Conservation (phyloP, 2,113 vertebrate species). For the Saccopteryx leptura region DNA sequence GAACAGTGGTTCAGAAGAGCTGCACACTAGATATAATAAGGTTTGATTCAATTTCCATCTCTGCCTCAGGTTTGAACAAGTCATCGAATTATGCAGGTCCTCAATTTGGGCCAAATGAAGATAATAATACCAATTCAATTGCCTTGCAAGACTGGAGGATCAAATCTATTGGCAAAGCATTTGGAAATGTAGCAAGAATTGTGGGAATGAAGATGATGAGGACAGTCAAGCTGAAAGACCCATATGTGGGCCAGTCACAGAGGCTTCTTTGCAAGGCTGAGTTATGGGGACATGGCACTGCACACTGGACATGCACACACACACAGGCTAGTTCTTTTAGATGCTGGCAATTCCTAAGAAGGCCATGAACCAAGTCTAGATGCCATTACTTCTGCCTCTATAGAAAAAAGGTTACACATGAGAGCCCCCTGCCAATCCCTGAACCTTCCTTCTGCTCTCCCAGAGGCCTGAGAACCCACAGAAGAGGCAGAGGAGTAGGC, state of each 20-base stretch:
- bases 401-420: constrained; percentile 7
- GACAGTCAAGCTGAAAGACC: not conserved
- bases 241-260: not conserved
- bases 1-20: constrained; percentile 43
- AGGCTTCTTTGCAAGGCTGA: constrained; percentile 76
- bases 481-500: constrained; percentile 26
- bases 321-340: constrained; percentile 35
- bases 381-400: constrained; percentile 5
- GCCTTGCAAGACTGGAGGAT: constrained; percentile 38
- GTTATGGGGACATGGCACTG: not conserved
- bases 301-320: constrained; percentile 66
- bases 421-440: not conserved
- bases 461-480: constrained; percentile 39
- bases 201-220: constrained; percentile 56
- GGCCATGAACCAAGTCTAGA: constrained; percentile 34
- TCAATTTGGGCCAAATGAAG: constrained; percentile 61
- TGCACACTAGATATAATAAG: not conserved
- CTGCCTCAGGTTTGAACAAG: constrained; percentile 31
- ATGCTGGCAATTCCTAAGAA: constrained; percentile 46
- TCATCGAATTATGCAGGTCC: constrained; percentile 43
- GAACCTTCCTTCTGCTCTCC: constrained; percentile 49
- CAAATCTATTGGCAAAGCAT: constrained; percentile 61
- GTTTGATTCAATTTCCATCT: constrained; percentile 7
- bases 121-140: constrained; percentile 49
- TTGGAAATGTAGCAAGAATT: constrained; percentile 59